Percentiles rank a stretch among this genome's conserved stretches.
Evolutionary conservation across 2,797 vertebrate genomes (phyloP).

Genomic region (Sciurus carolinensis): DNA sequence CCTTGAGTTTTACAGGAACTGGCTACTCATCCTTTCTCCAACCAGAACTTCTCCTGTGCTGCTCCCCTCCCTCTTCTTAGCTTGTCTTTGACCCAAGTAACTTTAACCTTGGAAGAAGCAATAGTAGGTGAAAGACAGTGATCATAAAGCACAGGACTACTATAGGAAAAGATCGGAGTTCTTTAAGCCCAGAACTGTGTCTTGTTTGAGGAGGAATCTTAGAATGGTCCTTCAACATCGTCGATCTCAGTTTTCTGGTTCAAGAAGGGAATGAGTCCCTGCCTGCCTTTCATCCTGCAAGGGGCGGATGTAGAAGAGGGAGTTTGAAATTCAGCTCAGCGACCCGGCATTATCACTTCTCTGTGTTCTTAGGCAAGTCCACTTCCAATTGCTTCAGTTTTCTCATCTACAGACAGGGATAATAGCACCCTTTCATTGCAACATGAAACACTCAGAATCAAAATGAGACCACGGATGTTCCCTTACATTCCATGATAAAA

Average conservation of each 20-base stretch:
- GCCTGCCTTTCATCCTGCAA: background rate
- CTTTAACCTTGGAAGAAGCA: background rate
- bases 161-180: rapidly evolving
- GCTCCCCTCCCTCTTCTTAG: background rate
- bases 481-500: background rate
- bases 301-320: background rate
- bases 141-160: background rate
- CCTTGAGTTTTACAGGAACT: background rate
- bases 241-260: background rate
- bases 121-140: background rate
- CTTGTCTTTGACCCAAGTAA: background rate
- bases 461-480: background rate
- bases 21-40: constrained; percentile 1
- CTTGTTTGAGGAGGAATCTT: background rate
- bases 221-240: background rate
- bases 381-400: background rate
- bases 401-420: background rate
- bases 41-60: background rate
- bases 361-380: background rate
- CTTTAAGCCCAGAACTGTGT: background rate
- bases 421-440: background rate
- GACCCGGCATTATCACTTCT: background rate
- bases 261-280: background rate
- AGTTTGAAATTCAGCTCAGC: background rate
- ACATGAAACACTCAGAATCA: background rate